A percentile compares a stretch with the other conserved stretches of the same genome.
Conservation (phyloP, 2,888 invertebrate species). For the Serrognathus titanus region DNA sequence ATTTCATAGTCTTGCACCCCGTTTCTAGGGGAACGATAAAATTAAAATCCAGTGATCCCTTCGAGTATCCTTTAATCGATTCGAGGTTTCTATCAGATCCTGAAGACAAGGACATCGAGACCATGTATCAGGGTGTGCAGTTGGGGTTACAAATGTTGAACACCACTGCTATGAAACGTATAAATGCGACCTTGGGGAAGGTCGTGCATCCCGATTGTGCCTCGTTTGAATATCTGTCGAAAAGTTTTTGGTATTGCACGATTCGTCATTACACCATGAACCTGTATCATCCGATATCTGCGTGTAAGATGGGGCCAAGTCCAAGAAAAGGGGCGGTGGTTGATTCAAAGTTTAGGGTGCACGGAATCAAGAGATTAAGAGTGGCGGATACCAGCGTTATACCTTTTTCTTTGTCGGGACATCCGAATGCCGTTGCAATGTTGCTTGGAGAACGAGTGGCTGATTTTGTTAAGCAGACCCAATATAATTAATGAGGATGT, state of each 20-base stretch:
- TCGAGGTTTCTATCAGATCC: constrained; percentile 64
- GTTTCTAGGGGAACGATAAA: constrained; percentile 51
- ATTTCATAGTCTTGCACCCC: constrained; percentile 52
- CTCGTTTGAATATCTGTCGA: constrained; percentile 13
- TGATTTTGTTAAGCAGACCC: constrained; percentile 41
- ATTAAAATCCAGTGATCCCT: constrained; percentile 57
- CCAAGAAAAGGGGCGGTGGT: constrained; percentile 20
- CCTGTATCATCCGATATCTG: constrained; percentile 23
- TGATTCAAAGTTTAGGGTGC: constrained; percentile 47
- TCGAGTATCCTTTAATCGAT: constrained; percentile 62
- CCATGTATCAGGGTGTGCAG: constrained; percentile 53
- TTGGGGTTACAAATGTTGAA: constrained; percentile 47
- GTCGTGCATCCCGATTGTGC: constrained; percentile 14
- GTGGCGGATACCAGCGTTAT: constrained; percentile 56
- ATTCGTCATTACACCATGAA: constrained; percentile 19
- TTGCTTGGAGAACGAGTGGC: constrained; percentile 58
- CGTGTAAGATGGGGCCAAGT: constrained; percentile 26
- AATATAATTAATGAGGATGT: too few relatives aligned
- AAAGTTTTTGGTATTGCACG: constrained; percentile 27
- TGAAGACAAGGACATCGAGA: constrained; percentile 47
- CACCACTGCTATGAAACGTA: constrained; percentile 52
- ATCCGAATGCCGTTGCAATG: constrained; percentile 51
- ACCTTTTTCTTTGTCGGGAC: constrained; percentile 51
- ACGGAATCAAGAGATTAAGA: constrained; percentile 50
- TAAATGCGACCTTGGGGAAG: constrained; percentile 47